Evolutionary conservation across 1,140 invertebrate species (phyloP), one percentile per base, ranked within the genome.

Genomic region (Drosophila sechellia): DNA sequence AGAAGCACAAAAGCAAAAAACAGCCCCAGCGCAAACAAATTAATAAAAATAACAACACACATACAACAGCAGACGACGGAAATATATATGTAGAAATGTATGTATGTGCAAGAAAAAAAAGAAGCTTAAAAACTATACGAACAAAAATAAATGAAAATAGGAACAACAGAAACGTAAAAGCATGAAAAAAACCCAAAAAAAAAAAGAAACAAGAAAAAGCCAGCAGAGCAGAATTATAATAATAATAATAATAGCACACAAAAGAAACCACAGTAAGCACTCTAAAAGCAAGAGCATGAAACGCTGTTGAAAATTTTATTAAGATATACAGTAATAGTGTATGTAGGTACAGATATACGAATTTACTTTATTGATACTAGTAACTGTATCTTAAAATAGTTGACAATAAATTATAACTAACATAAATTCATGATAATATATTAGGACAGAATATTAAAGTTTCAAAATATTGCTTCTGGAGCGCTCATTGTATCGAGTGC

Each of bases 201-300:
- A 54, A 46, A 27, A 11, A 69, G 39, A 69, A 73, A 42, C 64
- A 55, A 22, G 55, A 3, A 57, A 40, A 61, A 39, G 37, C n/a
- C 37, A 53, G 34, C 65, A 72, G 60, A 54, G 58, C 61, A 52
- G 60, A 60, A 57, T 71, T 83, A 84, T 79, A 84, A 85, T 69
- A 77, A 77, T 71, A 77, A 77, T 71, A 76, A 81, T 84, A 84
- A 80, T 77, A 71, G 57, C 72, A 79, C 76, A 72, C 75, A 45
- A 54, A 60, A 34, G 25, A 59, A 59, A 59, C 6, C 58, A 42
- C 25, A 42, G 15, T 42, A 4, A 3, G n/a, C 25, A 42, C 25
- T 42, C 13, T 10, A 5, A 11, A 12, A 31, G 31, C 31, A 31
- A 31, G 31, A 10, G 6, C 31, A 31, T 31, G 6, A 31, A 8